phyloP scores from a whole-genome alignment of 1,140 invertebrate species.

The Drosophila gunungcola region DNA sequence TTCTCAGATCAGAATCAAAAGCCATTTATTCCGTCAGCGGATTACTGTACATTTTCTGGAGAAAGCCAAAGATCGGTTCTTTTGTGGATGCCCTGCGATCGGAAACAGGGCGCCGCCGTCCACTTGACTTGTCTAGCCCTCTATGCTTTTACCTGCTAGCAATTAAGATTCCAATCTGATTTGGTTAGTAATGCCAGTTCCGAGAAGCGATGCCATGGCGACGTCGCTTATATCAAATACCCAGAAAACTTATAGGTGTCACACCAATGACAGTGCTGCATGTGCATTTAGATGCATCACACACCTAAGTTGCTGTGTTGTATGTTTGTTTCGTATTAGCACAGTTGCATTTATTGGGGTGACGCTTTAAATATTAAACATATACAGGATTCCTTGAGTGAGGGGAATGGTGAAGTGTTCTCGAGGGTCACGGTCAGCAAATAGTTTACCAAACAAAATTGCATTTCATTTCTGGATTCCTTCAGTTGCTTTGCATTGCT shows the following conservation, averaged over 20 bases:
- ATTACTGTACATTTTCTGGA: conserved; percentile 37
- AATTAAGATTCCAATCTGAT: background rate
- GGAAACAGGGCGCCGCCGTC: conserved; percentile 4
- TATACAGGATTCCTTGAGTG: background rate
- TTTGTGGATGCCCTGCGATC: conserved; percentile 6
- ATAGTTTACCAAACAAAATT: too few relatives aligned
- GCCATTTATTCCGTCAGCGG: conserved; percentile 16
- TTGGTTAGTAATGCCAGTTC: conserved; percentile 2
- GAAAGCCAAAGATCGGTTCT: conserved; percentile 23
- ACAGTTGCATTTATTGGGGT: background rate
- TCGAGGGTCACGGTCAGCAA: too few relatives aligned
- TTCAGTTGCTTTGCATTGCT: background rate
- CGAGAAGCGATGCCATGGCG: background rate
- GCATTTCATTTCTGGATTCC: background rate
- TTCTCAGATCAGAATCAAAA: conserved; percentile 23
- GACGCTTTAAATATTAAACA: conserved; percentile 6
- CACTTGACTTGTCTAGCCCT: background rate
- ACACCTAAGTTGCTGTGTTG: background rate
- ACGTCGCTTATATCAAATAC: conserved; percentile 2
- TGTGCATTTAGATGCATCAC: background rate
- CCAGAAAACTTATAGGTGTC: background rate
- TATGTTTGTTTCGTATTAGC: conserved; percentile 1
- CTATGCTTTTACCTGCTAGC: background rate
- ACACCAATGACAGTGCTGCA: background rate
- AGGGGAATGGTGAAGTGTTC: too few relatives aligned